phyloP scores from a whole-genome alignment of 2,797 vertebrate genomes.

The Lutra lutra region DNA sequence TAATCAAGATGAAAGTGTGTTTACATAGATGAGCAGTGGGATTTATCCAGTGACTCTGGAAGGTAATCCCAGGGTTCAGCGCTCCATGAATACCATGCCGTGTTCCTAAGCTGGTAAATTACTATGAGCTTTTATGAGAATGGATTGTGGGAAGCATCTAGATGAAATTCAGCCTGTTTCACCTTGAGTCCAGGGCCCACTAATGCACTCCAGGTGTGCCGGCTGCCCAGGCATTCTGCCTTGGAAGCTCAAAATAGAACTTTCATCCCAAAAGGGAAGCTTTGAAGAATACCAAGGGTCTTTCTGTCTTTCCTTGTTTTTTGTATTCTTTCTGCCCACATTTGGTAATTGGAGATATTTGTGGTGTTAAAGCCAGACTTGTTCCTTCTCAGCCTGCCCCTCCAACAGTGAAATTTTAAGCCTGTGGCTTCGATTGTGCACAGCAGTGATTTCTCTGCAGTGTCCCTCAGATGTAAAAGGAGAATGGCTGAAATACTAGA shows the following conservation, averaged over 20 bases:
- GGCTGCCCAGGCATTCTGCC: constrained; percentile 57
- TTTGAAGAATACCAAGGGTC: constrained; percentile 74
- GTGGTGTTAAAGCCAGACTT: constrained; percentile 76
- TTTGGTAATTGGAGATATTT: constrained; percentile 80
- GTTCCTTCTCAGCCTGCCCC: constrained; percentile 70
- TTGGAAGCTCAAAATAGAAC: constrained; percentile 74
- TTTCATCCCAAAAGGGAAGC: constrained; percentile 73
- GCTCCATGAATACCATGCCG: constrained; percentile 57
- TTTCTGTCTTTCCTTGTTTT: constrained; percentile 66
- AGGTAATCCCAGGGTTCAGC: constrained; percentile 70
- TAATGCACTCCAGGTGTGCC: constrained; percentile 80
- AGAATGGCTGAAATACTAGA: constrained; percentile 78
- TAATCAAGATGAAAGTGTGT: constrained; percentile 74
- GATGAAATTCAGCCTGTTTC: constrained; percentile 75
- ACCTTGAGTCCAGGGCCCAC: constrained; percentile 65
- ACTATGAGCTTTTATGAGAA: constrained; percentile 68
- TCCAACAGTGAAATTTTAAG: constrained; percentile 76
- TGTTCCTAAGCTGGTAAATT: constrained; percentile 72
- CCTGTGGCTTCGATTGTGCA: constrained; percentile 69
- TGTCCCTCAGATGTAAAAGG: constrained; percentile 67
- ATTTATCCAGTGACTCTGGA: constrained; percentile 70
- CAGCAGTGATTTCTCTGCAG: constrained; percentile 68
- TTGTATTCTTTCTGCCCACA: constrained; percentile 65
- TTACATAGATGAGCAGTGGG: constrained; percentile 69
- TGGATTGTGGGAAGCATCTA: constrained; percentile 64